Evolutionary conservation across 1,140 invertebrate species (phyloP).

Genomic region (Aphis gossypii): DNA sequence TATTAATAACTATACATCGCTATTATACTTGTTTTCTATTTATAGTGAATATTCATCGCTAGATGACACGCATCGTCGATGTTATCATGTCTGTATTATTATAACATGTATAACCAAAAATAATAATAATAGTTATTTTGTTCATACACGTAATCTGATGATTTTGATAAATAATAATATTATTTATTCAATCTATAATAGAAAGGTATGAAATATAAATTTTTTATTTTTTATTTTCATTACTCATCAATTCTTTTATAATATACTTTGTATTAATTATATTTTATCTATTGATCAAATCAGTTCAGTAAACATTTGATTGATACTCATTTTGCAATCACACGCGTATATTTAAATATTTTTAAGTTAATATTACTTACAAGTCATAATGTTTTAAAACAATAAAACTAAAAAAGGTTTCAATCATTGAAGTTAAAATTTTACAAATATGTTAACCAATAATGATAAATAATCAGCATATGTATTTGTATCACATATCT

Average conservation of each 20-base stretch:
- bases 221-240: too few species aligned
- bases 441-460: background rate
- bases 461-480: too few species aligned
- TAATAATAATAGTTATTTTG: conserved; percentile 1
- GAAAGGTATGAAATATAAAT: too few species aligned
- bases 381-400: background rate
- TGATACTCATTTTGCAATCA: too few species aligned
- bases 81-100: background rate
- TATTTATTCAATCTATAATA: background rate
- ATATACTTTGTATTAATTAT: too few species aligned
- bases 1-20: background rate
- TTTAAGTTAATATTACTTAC: too few species aligned
- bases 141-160: background rate
- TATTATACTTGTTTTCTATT: background rate
- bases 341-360: too few species aligned
- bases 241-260: too few species aligned
- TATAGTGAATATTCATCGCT: conserved; percentile 1
- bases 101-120: background rate
- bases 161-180: background rate
- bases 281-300: too few species aligned
- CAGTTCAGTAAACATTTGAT: too few species aligned
- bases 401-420: background rate
- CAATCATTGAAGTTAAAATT: too few species aligned
- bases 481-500: background rate
- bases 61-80: background rate